Evolutionary conservation across 2,888 invertebrate genomes (phyloP).

Genomic region (Ischnus inquisitorius): DNA sequence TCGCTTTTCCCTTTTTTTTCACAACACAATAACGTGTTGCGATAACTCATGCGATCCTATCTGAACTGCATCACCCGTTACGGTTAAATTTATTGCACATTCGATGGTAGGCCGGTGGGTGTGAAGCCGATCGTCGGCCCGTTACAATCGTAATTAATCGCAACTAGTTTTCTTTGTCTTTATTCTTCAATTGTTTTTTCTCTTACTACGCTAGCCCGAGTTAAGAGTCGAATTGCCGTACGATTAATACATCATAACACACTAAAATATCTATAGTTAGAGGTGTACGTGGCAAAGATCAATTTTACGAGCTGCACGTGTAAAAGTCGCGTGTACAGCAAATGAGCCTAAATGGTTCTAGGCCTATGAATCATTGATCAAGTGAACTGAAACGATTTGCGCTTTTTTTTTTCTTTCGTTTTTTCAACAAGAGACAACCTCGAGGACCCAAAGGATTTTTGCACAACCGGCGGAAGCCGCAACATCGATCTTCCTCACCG

Average conservation of each 20-base stretch:
- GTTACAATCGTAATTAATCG: slow-evolving; percentile 37
- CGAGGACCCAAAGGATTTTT: slow-evolving; percentile 17
- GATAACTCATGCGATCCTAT: slow-evolving; percentile 48
- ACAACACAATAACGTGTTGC: slow-evolving; percentile 28
- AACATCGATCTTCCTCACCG: slow-evolving; percentile 46
- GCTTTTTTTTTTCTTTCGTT: not conserved
- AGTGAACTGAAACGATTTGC: slow-evolving; percentile 4
- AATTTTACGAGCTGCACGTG: slow-evolving; percentile 62
- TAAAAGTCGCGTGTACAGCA: slow-evolving; percentile 48
- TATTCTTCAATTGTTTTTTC: not conserved
- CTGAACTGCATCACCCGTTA: slow-evolving; percentile 42
- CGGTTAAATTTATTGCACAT: slow-evolving; percentile 60
- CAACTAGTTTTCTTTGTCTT: not conserved
- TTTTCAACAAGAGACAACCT: not conserved
- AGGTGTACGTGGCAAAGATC: slow-evolving; percentile 22
- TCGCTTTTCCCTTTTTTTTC: slow-evolving; percentile 8
- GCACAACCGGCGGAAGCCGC: slow-evolving; percentile 21
- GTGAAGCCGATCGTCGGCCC: slow-evolving; percentile 6
- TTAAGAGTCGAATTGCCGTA: slow-evolving; percentile 37
- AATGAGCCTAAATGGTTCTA: slow-evolving; percentile 46
- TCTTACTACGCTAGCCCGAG: not conserved
- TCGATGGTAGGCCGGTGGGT: slow-evolving; percentile 1
- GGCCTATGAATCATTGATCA: slow-evolving; percentile 44
- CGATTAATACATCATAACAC: slow-evolving; percentile 6
- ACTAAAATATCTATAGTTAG: slow-evolving; percentile 1